These are phyloP conservation scores for Asbolus verrucosus DNA, from an alignment of 1,140 invertebrate species.

Conservation along the genomic window DNA sequence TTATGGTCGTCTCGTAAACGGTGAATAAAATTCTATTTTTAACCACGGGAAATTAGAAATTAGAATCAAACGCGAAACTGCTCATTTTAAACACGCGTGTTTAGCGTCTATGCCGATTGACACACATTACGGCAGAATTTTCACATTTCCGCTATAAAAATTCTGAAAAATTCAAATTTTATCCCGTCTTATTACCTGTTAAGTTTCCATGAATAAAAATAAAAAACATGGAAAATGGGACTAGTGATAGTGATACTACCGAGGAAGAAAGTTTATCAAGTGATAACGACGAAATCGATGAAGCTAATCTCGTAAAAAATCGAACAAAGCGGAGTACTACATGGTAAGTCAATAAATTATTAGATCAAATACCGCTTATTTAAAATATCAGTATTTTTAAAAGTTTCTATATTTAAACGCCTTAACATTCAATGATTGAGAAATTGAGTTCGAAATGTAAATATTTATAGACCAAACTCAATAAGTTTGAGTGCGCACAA, in stretches of 20 bases:
- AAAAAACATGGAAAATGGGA: constrained; percentile 10
- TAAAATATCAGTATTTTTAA: background rate
- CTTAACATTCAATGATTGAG: constrained; percentile 11
- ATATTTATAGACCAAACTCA: constrained; percentile 18
- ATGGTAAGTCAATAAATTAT: background rate
- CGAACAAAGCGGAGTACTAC: background rate
- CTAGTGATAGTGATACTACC: constrained; percentile 26
- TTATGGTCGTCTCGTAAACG: constrained; percentile 4
- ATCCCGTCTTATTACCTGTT: no score
- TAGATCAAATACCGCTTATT: background rate
- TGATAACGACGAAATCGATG: constrained; percentile 10
- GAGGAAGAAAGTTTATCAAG: constrained; percentile 22
- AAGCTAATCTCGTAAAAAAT: background rate
- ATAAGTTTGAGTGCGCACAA: background rate
- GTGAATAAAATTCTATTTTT: constrained; percentile 30
- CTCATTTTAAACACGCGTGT: background rate
- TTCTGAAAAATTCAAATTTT: no score
- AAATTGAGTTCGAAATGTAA: constrained; percentile 14
- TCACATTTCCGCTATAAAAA: background rate
- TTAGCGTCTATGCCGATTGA: constrained; percentile 2
- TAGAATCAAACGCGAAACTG: constrained; percentile 19
- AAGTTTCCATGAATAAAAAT: no score
- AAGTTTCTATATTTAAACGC: constrained; percentile 19
- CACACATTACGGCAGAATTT: background rate
- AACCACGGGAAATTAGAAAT: constrained; percentile 29